These are phyloP conservation scores for Bovichtus variegatus DNA, from an alignment of 2,797 vertebrate genomes.

Conservation along the genomic window DNA sequence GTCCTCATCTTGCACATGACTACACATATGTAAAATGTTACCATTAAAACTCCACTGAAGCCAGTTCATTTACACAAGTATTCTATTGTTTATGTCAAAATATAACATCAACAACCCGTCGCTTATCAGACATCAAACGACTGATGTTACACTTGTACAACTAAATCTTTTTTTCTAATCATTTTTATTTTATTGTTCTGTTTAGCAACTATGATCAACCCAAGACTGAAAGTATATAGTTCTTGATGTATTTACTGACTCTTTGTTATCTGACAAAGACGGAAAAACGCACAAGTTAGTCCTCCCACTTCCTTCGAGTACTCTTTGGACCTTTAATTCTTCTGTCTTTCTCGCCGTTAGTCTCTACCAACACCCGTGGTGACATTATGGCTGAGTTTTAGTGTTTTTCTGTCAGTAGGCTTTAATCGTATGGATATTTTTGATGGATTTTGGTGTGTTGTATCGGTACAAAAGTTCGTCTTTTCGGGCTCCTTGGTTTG, in stretches of 20 bases:
- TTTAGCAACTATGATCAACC: not conserved
- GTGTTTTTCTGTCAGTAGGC: not conserved
- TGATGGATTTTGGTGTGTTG: constrained; percentile 30
- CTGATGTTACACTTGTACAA: not conserved
- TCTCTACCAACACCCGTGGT: not conserved
- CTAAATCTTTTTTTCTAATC: not conserved
- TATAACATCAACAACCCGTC: not conserved
- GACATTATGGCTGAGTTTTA: not conserved
- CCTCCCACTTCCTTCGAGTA: constrained; percentile 37
- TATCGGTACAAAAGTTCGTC: constrained; percentile 2
- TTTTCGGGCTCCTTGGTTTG: constrained; percentile 31
- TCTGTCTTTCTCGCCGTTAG: constrained; percentile 20
- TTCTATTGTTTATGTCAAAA: not conserved
- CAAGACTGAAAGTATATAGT: fast-evolving
- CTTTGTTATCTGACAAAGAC: constrained; percentile 19
- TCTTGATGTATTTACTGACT: not conserved
- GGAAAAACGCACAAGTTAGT: constrained; percentile 37
- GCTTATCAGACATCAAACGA: not conserved
- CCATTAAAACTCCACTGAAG: not conserved
- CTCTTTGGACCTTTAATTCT: constrained; percentile 44
- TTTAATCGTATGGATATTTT: not conserved
- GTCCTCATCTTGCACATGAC: not conserved
- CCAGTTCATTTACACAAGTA: not conserved
- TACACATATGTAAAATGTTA: not conserved
- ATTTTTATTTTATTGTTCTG: not conserved